Evolutionary conservation across 2,888 invertebrate species (phyloP).

Genomic region (Aspidiotus rigidus): DNA sequence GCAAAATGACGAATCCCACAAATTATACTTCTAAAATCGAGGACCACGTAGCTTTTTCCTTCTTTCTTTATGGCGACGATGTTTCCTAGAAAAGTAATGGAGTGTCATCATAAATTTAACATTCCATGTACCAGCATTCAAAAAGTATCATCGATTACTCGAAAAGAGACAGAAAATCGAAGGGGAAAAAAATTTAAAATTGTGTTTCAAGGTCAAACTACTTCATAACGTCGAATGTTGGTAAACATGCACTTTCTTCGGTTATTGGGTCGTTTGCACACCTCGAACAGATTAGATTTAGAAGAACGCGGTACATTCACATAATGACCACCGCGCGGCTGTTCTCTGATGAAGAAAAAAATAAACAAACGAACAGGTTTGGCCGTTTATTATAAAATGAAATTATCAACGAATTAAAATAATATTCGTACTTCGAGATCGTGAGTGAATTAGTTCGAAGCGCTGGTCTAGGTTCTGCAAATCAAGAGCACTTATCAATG

Average conservation of each 20-base stretch:
- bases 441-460: neutral
- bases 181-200: slow-evolving; percentile 11
- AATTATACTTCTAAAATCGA: too few relatives aligned
- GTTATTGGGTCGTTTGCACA: slow-evolving; percentile 31
- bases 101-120: too few relatives aligned
- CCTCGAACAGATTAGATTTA: slow-evolving; percentile 21
- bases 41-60: too few relatives aligned
- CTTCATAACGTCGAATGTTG: slow-evolving; percentile 20
- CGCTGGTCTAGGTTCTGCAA: neutral
- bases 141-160: neutral
- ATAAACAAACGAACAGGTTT: slow-evolving; percentile 10
- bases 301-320: slow-evolving; percentile 24
- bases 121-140: too few relatives aligned
- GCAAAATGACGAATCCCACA: too few relatives aligned
- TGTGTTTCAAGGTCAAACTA: slow-evolving; percentile 32
- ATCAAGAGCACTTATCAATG: too few relatives aligned
- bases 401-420: neutral
- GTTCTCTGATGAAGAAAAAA: neutral
- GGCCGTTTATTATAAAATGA: neutral
- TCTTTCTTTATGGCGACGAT: too few relatives aligned
- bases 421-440: slow-evolving; percentile 1
- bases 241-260: slow-evolving; percentile 30
- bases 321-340: slow-evolving; percentile 12
- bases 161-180: neutral
- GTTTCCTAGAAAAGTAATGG: too few relatives aligned